Evolutionary conservation across 1,140 invertebrate genomes (phyloP).

Genomic region (Drosophila bipectinata): DNA sequence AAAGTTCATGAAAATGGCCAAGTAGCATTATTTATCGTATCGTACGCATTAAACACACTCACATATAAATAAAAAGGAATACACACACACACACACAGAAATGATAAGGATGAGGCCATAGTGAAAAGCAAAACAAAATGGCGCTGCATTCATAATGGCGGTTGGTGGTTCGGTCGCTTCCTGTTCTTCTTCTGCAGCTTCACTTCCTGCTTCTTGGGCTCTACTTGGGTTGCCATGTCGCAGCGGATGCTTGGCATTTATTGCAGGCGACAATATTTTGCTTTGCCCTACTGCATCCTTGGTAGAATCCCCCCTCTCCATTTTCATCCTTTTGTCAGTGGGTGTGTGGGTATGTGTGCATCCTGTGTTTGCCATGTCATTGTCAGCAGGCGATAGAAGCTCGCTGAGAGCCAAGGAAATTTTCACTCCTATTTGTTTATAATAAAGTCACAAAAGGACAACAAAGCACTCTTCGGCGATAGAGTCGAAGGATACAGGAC

Average conservation of each 20-base stretch:
- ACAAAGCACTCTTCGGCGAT: conserved; percentile 36
- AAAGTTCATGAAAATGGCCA: conserved; percentile 55
- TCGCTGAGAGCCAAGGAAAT: conserved; percentile 42
- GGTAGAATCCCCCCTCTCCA: background rate
- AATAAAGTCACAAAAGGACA: conserved; percentile 49
- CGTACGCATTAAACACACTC: conserved; percentile 33
- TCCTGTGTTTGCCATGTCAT: conserved; percentile 39
- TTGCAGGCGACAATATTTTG: conserved; percentile 80
- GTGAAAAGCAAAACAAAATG: conserved; percentile 53
- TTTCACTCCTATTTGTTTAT: conserved; percentile 49
- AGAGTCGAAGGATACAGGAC: conserved; percentile 14
- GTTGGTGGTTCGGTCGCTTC: conserved; percentile 45
- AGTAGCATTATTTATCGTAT: conserved; percentile 76
- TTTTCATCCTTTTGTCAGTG: too few species aligned
- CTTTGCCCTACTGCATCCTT: conserved; percentile 46
- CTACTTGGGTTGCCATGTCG: conserved; percentile 44
- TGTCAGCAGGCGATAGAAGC: conserved; percentile 42
- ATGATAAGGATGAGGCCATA: conserved; percentile 5
- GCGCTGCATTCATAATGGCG: conserved; percentile 69
- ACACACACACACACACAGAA: background rate
- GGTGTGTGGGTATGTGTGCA: background rate
- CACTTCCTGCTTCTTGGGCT: conserved; percentile 12
- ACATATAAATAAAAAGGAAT: background rate
- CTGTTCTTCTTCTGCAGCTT: conserved; percentile 29
- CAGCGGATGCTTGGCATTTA: conserved; percentile 80